Evolutionary conservation across 2,888 invertebrate genomes (phyloP).

Genomic region (Pyrrhia umbra): DNA sequence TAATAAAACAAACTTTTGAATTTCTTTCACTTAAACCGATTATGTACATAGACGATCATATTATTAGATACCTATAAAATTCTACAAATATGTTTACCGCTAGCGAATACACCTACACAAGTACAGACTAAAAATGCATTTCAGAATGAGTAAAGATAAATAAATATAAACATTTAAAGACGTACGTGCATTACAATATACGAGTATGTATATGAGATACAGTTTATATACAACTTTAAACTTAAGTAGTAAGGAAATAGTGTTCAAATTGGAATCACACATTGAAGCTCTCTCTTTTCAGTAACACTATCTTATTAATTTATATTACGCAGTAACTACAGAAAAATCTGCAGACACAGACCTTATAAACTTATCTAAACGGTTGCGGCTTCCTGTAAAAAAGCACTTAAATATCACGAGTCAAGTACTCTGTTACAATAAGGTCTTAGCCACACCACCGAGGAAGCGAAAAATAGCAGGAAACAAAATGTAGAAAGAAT

Average conservation of each 20-base stretch:
- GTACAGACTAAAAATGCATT: constrained; percentile 60
- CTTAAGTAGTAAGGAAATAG: constrained; percentile 27
- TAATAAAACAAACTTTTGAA: constrained; percentile 11
- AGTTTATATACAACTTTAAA: constrained; percentile 31
- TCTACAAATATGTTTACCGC: constrained; percentile 30
- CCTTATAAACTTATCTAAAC: constrained; percentile 12
- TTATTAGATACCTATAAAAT: constrained; percentile 16
- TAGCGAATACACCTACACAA: constrained; percentile 49
- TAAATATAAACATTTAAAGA: constrained; percentile 48
- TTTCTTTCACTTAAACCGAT: constrained; percentile 14
- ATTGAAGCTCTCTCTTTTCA: constrained; percentile 19
- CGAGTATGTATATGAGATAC: constrained; percentile 28
- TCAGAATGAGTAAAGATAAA: constrained; percentile 51
- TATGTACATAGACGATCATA: constrained; percentile 40
- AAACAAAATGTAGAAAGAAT: neutral
- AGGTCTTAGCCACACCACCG: neutral
- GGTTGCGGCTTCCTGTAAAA: constrained; percentile 66
- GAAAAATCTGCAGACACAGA: too few relatives aligned
- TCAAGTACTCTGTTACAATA: constrained; percentile 76
- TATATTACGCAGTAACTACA: too few relatives aligned
- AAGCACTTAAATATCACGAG: constrained; percentile 74
- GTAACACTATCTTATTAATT: neutral
- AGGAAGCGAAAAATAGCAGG: neutral
- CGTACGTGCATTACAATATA: constrained; percentile 18
- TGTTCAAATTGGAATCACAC: constrained; percentile 40